Evolutionary conservation across 2,888 invertebrate genomes (phyloP).

Genomic region (Zhuqinia jingwanae): DNA sequence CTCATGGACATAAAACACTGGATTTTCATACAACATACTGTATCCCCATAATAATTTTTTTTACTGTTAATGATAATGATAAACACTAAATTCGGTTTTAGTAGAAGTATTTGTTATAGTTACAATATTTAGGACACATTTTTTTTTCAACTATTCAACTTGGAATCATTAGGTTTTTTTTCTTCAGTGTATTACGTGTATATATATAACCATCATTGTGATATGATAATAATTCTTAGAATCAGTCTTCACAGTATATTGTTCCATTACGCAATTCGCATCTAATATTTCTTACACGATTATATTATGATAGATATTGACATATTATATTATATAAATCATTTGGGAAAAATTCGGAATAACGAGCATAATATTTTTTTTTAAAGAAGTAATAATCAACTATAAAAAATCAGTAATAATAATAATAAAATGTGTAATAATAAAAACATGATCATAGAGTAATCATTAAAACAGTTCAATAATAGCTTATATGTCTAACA

Average conservation of each 20-base stretch:
- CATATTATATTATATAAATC: too few species aligned
- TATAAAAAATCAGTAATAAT: neutral
- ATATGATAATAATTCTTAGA: conserved; percentile 66
- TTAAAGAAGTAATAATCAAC: neutral
- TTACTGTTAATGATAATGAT: too few species aligned
- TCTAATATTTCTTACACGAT: conserved; percentile 35
- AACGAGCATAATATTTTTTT: neutral
- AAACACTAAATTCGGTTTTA: too few species aligned
- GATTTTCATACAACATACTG: too few species aligned
- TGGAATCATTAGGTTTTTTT: conserved; percentile 1
- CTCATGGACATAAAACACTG: too few species aligned
- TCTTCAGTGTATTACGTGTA: neutral
- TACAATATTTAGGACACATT: too few species aligned
- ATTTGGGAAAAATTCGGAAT: neutral
- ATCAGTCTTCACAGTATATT: conserved; percentile 70
- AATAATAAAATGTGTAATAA: conserved; percentile 4
- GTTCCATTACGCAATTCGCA: conserved; percentile 69
- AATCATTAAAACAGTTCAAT: too few species aligned
- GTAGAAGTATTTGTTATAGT: neutral
- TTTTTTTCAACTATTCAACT: conserved; percentile 16
- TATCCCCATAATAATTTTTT: too few species aligned
- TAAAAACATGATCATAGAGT: conserved; percentile 6
- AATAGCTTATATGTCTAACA: too few species aligned
- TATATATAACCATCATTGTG: conserved; percentile 57
- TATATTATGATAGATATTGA: neutral